Evolutionary conservation across 2,113 vertebrate genomes (phyloP).

Genomic region (Petrocephalus microphthalmus): DNA sequence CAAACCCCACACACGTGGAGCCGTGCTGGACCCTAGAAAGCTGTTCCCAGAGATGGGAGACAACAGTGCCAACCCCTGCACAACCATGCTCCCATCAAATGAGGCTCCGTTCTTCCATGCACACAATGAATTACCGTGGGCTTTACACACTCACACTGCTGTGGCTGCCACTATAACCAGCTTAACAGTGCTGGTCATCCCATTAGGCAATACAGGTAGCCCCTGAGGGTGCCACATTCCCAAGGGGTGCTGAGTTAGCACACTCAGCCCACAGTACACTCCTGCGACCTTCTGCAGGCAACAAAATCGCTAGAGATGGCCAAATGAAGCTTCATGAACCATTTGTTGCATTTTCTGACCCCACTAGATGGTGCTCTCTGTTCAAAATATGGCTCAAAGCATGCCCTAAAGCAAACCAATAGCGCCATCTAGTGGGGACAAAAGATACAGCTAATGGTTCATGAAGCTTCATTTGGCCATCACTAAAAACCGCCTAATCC

Average conservation of each 20-base stretch:
- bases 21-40: not conserved
- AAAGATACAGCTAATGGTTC: no score
- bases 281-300: not conserved
- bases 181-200: not conserved
- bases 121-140: not conserved
- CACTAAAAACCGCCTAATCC: no score
- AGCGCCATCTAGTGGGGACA: no score
- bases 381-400: no score
- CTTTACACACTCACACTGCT: not conserved
- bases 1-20: not conserved
- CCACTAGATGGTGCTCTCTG: no score
- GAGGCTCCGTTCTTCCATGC: not conserved
- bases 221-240: not conserved
- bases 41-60: not conserved
- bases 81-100: not conserved
- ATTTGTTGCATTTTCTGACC: no score
- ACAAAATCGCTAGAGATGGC: no score
- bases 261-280: not conserved
- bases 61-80: not conserved
- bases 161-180: not conserved
- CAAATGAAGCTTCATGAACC: no score
- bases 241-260: not conserved
- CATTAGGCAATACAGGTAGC: not conserved
- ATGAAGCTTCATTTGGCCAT: no score
- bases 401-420: no score